A percentile compares a stretch with the other conserved stretches of the same genome.
Evolutionary conservation across 2,888 invertebrate genomes (phyloP).

Genomic region (Platypus cylindrus): DNA sequence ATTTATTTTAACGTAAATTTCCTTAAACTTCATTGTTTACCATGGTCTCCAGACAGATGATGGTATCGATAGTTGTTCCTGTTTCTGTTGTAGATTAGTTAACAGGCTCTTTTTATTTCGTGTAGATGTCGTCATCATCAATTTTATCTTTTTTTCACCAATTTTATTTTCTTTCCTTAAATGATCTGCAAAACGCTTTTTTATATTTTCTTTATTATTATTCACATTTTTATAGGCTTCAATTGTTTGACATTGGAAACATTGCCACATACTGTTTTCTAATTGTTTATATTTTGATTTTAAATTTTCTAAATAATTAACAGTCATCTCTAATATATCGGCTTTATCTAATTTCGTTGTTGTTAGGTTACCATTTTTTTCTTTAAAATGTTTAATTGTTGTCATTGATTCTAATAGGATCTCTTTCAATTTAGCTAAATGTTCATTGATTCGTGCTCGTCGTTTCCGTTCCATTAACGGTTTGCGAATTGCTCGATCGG

Average conservation of each 20-base stretch:
- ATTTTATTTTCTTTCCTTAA: too few relatives aligned
- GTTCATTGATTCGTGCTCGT: constrained; percentile 41
- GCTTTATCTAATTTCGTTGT: constrained; percentile 52
- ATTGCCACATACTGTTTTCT: too few relatives aligned
- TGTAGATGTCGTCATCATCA: too few relatives aligned
- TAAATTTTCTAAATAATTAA: constrained; percentile 42
- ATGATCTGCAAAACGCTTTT: too few relatives aligned
- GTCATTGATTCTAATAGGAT: constrained; percentile 37
- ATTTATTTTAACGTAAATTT: too few relatives aligned
- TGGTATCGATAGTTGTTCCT: too few relatives aligned
- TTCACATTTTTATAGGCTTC: too few relatives aligned
- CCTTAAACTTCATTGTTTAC: not conserved
- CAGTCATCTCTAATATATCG: constrained; percentile 51
- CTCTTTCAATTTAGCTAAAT: constrained; percentile 39
- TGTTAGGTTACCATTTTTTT: constrained; percentile 28
- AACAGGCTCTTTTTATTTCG: too few relatives aligned
- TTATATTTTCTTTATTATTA: too few relatives aligned
- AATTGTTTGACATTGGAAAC: too few relatives aligned
- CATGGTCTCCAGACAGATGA: constrained; percentile 1
- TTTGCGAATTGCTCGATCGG: constrained; percentile 41
- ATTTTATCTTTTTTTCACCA: too few relatives aligned
- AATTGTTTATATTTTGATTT: constrained; percentile 27
- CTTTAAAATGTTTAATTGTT: constrained; percentile 25
- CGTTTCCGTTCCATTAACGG: constrained; percentile 43
- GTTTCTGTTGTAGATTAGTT: too few relatives aligned